phyloP scores from a whole-genome alignment of 1,140 invertebrate species.

The Hestina assimilis region DNA sequence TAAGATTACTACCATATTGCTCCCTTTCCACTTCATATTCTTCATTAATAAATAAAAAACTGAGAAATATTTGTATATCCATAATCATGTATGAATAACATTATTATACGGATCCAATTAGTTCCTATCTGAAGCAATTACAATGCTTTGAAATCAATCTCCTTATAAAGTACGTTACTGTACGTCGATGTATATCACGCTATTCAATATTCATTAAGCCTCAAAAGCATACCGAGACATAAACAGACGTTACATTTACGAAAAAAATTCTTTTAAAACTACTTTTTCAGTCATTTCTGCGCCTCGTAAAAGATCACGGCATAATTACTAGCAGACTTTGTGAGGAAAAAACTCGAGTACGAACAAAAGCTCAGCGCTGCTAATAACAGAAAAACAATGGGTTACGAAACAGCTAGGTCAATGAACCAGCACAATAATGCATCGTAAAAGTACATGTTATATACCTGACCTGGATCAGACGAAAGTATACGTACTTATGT shows the following conservation, averaged over 20 bases:
- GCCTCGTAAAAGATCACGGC: conserved; percentile 17
- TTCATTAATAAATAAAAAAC: too few relatives aligned
- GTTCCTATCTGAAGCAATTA: too few relatives aligned
- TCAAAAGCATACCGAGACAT: not conserved
- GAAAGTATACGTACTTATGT: too few relatives aligned
- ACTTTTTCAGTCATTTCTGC: conserved; percentile 6
- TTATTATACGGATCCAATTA: too few relatives aligned
- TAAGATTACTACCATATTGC: too few relatives aligned
- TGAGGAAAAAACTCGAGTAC: conserved; percentile 2
- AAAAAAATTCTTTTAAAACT: not conserved
- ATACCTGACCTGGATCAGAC: conserved; percentile 11
- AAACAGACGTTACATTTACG: not conserved
- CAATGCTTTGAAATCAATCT: too few relatives aligned
- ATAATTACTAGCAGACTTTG: conserved; percentile 12
- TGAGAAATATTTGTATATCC: too few relatives aligned
- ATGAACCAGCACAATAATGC: conserved; percentile 14
- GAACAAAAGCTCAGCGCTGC: conserved; percentile 13
- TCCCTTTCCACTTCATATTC: too few relatives aligned
- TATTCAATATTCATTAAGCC: too few relatives aligned
- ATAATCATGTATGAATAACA: too few relatives aligned
- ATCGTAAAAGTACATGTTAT: conserved; percentile 6
- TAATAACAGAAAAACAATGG: conserved; percentile 23
- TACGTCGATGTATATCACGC: too few relatives aligned
- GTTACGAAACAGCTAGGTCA: conserved; percentile 30
- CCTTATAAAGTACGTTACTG: too few relatives aligned